Evolutionary conservation across 1,140 invertebrate species (phyloP), one percentile per base, ranked within the genome.

Genomic region (Macrotrachela quadricornifera): DNA sequence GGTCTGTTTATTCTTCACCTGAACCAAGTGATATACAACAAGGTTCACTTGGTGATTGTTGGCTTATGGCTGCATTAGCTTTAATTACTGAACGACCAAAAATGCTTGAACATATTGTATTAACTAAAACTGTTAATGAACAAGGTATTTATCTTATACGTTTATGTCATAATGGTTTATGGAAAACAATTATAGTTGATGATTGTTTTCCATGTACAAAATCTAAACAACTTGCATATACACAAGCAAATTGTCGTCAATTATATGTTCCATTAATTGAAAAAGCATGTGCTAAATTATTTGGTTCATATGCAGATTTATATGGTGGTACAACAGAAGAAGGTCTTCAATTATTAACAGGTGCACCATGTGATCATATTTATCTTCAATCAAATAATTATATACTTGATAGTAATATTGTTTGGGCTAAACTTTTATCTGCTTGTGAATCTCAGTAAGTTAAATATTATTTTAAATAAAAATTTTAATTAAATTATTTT

Each of bases 231-330:
- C 72, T 94, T 6, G 80, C 92, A n/a, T 95, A 92, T 72, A 92
- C 87, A 39, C 83, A 92, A 82, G 85, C 87, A 3, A 90, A 88
- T 72, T 76, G 86, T 63, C 85, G 85, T 72, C 88, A 97, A 67
- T 71, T 97, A 18, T 97, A 90, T 90, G 88, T 96, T 46, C 88
- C 91, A 2, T 70, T 97, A 17, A 94, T 97, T 57, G 91, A 97
- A 69, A 97, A 97, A 73, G 91, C 90, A 0, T 82, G 95, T 18
- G 91, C 91, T 6, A 97, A 97, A 72, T 77, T 92, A 56, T 85
- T 92, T 69, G 91, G 91, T 40, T 92, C 85, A 65, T 97, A 96
- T 66, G 86, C 92, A 67, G 84, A 86, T 1, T 71, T 96, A 18
- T 84, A 90, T 2, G 91, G 87, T 0, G 91, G 91, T 3, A 73